A percentile compares a stretch with the other conserved stretches of the same genome.
Conservation (phyloP, 1,140 invertebrate species). For the Drosophila repletoides region DNA sequence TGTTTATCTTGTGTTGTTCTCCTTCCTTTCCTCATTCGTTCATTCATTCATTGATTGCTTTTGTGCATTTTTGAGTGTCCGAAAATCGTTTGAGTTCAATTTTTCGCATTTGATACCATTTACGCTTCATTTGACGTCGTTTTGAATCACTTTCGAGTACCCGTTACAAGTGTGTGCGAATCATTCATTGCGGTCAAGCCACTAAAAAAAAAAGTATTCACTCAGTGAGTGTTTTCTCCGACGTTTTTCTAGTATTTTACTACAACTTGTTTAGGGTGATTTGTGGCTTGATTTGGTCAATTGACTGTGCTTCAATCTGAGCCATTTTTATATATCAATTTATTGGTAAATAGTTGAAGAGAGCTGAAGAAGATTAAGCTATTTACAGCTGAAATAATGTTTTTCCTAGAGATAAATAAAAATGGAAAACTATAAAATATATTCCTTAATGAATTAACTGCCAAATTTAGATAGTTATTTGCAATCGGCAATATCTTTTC, state of each 20-base stretch:
- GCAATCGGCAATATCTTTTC: no score
- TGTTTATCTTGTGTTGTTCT: constrained; percentile 21
- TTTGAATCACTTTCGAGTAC: not conserved
- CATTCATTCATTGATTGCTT: constrained; percentile 42
- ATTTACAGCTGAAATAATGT: no score
- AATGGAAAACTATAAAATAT: no score
- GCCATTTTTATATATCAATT: not conserved
- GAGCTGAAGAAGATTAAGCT: no score
- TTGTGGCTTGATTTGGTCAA: not conserved
- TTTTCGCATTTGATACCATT: constrained; percentile 55
- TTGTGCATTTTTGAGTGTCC: constrained; percentile 55
- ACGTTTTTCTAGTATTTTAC: not conserved
- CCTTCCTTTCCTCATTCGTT: not conserved
- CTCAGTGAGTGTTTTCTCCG: not conserved
- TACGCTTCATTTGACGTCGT: constrained; percentile 50
- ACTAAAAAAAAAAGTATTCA: not conserved
- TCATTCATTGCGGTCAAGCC: constrained; percentile 29
- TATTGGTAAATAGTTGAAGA: not conserved
- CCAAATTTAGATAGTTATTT: no score
- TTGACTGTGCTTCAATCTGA: not conserved
- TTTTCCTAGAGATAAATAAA: no score
- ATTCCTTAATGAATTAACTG: no score
- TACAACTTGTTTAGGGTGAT: not conserved
- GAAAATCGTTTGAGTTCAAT: constrained; percentile 45
- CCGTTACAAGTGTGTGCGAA: constrained; percentile 14